Evolutionary conservation across 2,888 invertebrate genomes (phyloP).

Genomic region (Leptopilina myrica): DNA sequence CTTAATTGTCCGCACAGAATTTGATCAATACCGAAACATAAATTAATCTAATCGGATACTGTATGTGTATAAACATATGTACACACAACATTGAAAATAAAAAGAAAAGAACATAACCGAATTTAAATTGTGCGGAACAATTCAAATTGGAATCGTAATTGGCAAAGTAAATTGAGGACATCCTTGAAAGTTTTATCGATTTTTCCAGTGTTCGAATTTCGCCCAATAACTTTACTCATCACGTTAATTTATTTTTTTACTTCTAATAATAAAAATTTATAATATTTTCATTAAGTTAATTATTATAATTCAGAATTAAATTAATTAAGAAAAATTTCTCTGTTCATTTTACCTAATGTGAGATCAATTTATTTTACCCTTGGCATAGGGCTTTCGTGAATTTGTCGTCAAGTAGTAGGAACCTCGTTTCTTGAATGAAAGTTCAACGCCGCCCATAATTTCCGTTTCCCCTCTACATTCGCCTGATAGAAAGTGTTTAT

Average conservation of each 20-base stretch:
- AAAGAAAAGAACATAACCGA: neutral
- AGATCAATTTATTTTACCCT: neutral
- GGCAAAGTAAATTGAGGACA: constrained; percentile 6
- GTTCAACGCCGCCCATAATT: constrained; percentile 19
- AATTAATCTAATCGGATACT: constrained; percentile 24
- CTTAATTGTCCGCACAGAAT: constrained; percentile 7
- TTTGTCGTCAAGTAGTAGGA: constrained; percentile 1
- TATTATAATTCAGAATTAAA: too few relatives aligned
- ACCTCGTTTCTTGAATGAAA: constrained; percentile 1
- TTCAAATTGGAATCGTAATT: constrained; percentile 13
- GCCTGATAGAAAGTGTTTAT: constrained; percentile 14
- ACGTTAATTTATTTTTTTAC: neutral
- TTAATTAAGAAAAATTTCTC: too few relatives aligned
- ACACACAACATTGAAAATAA: neutral
- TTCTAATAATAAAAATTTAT: too few relatives aligned
- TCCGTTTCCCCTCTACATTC: neutral
- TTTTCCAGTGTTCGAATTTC: neutral
- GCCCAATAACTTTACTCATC: neutral
- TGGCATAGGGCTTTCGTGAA: neutral
- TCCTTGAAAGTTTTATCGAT: neutral
- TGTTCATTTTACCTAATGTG: too few relatives aligned
- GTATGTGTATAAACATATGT: too few relatives aligned
- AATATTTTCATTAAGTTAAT: too few relatives aligned
- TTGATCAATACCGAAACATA: neutral
- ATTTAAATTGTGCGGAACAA: constrained; percentile 2